Base-by-base conservation (phyloP, 2,888 invertebrate species). In the Mycalesis mineus region DNA sequence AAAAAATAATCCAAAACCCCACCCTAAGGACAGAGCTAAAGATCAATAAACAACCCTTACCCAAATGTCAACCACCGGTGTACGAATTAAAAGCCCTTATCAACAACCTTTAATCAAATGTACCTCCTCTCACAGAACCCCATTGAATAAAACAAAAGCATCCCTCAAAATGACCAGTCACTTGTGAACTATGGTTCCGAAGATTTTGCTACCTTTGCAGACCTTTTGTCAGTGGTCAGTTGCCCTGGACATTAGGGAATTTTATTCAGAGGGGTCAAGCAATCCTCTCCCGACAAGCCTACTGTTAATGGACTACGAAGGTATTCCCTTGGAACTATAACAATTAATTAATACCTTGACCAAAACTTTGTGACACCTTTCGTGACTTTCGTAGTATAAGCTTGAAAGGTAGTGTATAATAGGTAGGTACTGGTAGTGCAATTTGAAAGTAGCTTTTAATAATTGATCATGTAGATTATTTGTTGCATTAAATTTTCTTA, bases 61-160 rank as follows among this genome's bases (percentile, higher is more conserved):
- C 82, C 73, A 83, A 84, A 82, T 80, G 81, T 80, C 82, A 74
- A 75, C 74, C 68, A 64, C 70, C 63, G 67, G 66, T 66, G 65
- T 68, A 75, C 72, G 74, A 74, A 85, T 82, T 83, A 82, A 84
- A 82, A 82, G 80, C 75, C 73, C 78, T 82, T 82, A 85, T 87
- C 84, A 81, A 80, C 78, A 75, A 83, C 82, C 83, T 84, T 81
- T 85, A 85, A 88, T 88, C 83, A 82, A 84, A 87, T 86, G 85
- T 85, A 79, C 75, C 70, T 74, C 74, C 84, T 82, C 82, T 82
- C 78, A 77, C 74, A 78, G 80, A 68, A 74, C 69, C 68, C 72
- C 66, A 67, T 75, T 85, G 84, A 84, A 88, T 87, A 84, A 86
- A 80, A 85, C 84, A 88, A 83, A 79, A 82, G 81, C 75, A 75